Evolutionary conservation across 2,888 invertebrate genomes (phyloP), one percentile per base, ranked within the genome.

Genomic region (Lasioglossum morio): DNA sequence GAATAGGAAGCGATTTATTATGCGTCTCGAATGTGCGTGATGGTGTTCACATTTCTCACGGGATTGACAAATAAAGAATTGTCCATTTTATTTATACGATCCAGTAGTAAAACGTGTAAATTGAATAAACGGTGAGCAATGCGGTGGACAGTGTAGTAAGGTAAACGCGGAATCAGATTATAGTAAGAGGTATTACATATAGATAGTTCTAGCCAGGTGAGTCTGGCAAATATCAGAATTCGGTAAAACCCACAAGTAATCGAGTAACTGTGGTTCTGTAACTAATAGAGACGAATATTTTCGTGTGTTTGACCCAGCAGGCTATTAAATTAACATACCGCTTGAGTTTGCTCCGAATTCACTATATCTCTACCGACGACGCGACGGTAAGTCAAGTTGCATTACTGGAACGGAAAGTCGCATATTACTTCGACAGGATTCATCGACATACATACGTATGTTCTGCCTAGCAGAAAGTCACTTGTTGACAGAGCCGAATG

Each of bases 251-350:
- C 37, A 10, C 69, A 23, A 37, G 10, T 37, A 69, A 69, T 69
- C 34, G 37, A 69, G 23, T 37, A 66, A 34, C 14, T 34, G 5
- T 34, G 66, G 37, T 66, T 8, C 34, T 66, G 30, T 66, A 69
- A 69, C 69, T 37, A 69, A 69, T 37, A 19, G 69, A 69, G 37
- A 69, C 10, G 69, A 37, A 69, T 69, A 69, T 37, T 69, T 69
- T 37, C 69, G 10, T 23, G 69, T 23, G 69, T 69, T 69, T 40
- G 12, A 69, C 37, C 69, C 69, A 23, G 69, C 19, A 40, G 37
- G n/a, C 69, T 69, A 69, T 69, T 34, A 69, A 69, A 69, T 69
- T 69, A 69, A 69, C 69, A 69, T 69, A 69, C 12, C 69, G 37
- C 37, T 19, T 23, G 37, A 69, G 23, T 69, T 34, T n/a, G 37